Base-by-base conservation (phyloP, 53 echinoderm and acorn worm species). In the Echinarachnius parma region DNA sequence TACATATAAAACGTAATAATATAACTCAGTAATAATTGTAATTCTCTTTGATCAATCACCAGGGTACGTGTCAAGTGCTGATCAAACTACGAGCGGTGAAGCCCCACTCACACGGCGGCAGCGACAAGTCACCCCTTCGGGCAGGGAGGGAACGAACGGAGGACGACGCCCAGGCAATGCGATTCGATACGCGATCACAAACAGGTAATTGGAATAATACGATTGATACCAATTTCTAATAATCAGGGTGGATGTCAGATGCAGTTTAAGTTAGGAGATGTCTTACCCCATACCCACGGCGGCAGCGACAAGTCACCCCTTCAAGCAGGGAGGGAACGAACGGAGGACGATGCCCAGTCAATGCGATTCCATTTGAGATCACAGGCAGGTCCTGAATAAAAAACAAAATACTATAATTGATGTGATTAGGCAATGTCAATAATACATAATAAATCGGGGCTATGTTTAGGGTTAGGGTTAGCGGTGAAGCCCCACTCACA, bases 41-140 rank as follows among this genome's bases (percentile, higher is more conserved):
- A n/a, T n/a, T n/a, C n/a, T n/a, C n/a, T n/a, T n/a, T n/a, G n/a
- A 4, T 18, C 20, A 50, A 16, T 23, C 28, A 66, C 3, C 46
- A 94, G 94, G 94, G 94, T 0, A 83, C 90, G 22, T 94, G 94
- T 39, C 94, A 94, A 69, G 94, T 94, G 4, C 21, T 94, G 59
- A 90, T 78, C 63, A 90, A 86, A 21, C 24, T 90, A 53, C 75
- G 82, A 28, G 89, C 93, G 3, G 86, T 77, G 21, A 93, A 83
- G 66, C 83, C 86, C 1, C 48, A 23, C 34, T 10, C 46, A 29
- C 65, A 65, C 26, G n/a, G n/a, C n/a, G n/a, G n/a, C n/a, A n/a
- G n/a, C n/a, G n/a, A n/a, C n/a, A n/a, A n/a, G n/a, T n/a, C n/a
- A n/a, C n/a, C n/a, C n/a, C n/a, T n/a, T n/a, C n/a, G n/a, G n/a